Conservation (phyloP, 2,888 invertebrate genomes). For the Phalera bucephala region DNA sequence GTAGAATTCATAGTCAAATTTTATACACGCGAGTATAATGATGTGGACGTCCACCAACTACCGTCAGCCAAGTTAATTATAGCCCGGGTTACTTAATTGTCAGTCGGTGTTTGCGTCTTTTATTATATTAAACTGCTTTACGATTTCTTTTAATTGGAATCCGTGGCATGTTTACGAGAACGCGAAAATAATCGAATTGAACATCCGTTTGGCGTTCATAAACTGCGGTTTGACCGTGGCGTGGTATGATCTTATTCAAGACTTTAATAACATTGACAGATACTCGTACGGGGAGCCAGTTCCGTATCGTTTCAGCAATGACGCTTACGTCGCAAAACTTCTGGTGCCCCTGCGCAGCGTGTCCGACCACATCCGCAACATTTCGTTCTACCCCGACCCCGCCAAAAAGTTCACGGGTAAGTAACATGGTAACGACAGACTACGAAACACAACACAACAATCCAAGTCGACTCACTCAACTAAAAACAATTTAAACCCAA, state of each 20-base stretch:
- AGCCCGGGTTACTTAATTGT: conserved; percentile 64
- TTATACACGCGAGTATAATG: conserved; percentile 44
- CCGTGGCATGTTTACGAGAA: conserved; percentile 24
- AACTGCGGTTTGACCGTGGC: conserved; percentile 13
- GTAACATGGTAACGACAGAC: conserved; percentile 29
- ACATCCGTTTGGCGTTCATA: conserved; percentile 17
- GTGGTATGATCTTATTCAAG: conserved; percentile 9
- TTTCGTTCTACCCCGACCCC: conserved; percentile 87
- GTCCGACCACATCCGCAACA: conserved; percentile 83
- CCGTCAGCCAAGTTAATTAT: conserved; percentile 63
- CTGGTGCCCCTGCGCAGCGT: conserved; percentile 85
- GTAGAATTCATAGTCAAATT: conserved; percentile 59
- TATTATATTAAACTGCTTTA: conserved; percentile 56
- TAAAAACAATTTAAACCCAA: conserved; percentile 22
- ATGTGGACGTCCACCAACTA: conserved; percentile 34
- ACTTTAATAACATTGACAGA: conserved; percentile 51
- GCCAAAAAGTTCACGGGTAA: conserved; percentile 87
- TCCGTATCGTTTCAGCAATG: conserved; percentile 85
- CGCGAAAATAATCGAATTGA: conserved; percentile 6
- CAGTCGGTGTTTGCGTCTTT: conserved; percentile 63
- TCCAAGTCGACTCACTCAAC: conserved; percentile 33
- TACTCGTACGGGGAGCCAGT: conserved; percentile 78
- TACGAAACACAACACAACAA: conserved; percentile 27
- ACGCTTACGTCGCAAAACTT: conserved; percentile 88
- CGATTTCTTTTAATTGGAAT: conserved; percentile 56